Conservation (phyloP, 2,797 vertebrate genomes). For the Pseudomugil tenellus region DNA sequence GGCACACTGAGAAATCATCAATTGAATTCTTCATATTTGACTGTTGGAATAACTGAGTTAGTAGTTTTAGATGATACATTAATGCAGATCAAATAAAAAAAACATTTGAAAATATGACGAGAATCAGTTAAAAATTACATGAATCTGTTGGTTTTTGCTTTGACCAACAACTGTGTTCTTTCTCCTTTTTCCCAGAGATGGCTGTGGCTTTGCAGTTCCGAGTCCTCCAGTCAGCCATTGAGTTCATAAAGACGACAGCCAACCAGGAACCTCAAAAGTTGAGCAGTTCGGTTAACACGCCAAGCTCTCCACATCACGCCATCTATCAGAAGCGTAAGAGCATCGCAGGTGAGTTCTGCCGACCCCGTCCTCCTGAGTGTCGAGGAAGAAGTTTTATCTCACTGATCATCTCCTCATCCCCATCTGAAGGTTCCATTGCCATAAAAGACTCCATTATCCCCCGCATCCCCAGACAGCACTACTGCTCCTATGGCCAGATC, state of each 20-base stretch:
- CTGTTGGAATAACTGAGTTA: not conserved
- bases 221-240: constrained; percentile 93
- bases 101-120: not conserved
- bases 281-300: constrained; percentile 70
- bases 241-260: constrained; percentile 93
- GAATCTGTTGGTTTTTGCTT: not conserved
- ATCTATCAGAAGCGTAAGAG: constrained; percentile 91
- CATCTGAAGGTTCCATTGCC: constrained; percentile 88
- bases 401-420: constrained; percentile 56
- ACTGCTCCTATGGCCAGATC: constrained; percentile 85
- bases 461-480: constrained; percentile 82
- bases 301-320: constrained; percentile 78
- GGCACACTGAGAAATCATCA: too few relatives aligned
- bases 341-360: constrained; percentile 86
- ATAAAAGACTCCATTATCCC: constrained; percentile 89
- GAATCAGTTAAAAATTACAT: not conserved
- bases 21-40: not conserved
- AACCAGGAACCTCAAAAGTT: constrained; percentile 88
- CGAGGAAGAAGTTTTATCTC: constrained; percentile 36
- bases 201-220: constrained; percentile 92
- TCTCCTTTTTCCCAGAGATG: constrained; percentile 83
- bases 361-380: not conserved
- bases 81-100: too few relatives aligned
- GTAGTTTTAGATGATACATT: not conserved
- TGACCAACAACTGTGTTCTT: not conserved